Evolutionary conservation across 2,113 vertebrate species (phyloP).

Genomic region (Synchiropus splendidus): DNA sequence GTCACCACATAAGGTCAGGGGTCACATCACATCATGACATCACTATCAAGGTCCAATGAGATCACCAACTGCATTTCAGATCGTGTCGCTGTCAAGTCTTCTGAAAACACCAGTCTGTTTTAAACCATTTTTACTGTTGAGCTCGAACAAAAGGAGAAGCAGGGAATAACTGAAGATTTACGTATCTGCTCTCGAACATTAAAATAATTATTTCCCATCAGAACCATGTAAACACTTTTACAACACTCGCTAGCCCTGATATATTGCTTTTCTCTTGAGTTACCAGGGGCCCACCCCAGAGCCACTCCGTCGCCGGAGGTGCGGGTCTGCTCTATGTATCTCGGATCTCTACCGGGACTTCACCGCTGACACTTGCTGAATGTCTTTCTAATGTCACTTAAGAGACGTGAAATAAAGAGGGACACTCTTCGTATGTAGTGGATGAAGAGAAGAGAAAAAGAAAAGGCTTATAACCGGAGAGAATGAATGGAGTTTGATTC

Average conservation of each 20-base stretch:
- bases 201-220: constrained; percentile 42
- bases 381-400: constrained; percentile 42
- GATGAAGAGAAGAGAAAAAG: not conserved
- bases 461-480: constrained; percentile 2
- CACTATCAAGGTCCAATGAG: no score
- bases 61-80: no score
- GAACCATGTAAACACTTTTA: constrained; percentile 47
- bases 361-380: constrained; percentile 16
- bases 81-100: not conserved
- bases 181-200: constrained; percentile 26
- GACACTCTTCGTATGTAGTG: not conserved
- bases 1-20: no score
- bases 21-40: no score
- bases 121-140: constrained; percentile 17
- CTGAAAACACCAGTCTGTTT: not conserved
- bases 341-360: constrained; percentile 26
- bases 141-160: constrained; percentile 38
- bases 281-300: constrained; percentile 34
- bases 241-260: constrained; percentile 21
- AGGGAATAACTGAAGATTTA: constrained; percentile 45
- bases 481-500: constrained; percentile 21
- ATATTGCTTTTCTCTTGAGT: constrained; percentile 35
- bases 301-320: constrained; percentile 33
- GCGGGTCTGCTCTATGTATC: constrained; percentile 54
- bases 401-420: not conserved